phyloP scores from a whole-genome alignment of 2,113 vertebrate genomes.

The Entelurus aequoreus region DNA sequence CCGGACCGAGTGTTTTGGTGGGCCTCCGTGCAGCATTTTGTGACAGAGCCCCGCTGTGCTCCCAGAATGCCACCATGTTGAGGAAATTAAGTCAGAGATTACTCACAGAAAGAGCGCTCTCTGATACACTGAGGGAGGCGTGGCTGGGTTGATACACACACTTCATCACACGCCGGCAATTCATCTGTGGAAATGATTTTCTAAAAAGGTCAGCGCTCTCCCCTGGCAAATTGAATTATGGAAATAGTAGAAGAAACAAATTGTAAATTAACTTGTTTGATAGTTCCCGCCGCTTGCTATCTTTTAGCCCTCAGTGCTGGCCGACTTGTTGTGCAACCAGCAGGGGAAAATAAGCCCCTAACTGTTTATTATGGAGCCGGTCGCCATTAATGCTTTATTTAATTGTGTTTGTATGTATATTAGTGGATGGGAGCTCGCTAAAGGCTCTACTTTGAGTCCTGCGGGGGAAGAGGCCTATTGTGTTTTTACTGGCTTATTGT shows the following conservation, averaged over 20 bases:
- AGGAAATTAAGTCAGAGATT: constrained; percentile 23
- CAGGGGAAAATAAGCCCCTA: constrained; percentile 10
- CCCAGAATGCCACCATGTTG: constrained; percentile 30
- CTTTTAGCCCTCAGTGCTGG: constrained; percentile 9
- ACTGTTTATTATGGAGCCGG: constrained; percentile 19
- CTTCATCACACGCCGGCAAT: neutral
- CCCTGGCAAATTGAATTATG: neutral
- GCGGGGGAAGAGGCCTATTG: neutral
- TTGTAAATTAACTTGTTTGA: constrained; percentile 7
- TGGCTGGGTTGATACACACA: neutral
- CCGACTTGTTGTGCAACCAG: constrained; percentile 27
- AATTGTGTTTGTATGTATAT: neutral
- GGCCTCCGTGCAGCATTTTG: constrained; percentile 11
- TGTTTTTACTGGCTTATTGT: constrained; percentile 11
- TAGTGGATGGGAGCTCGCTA: neutral
- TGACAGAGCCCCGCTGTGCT: constrained; percentile 41
- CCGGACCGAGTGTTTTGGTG: constrained; percentile 18
- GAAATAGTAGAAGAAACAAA: neutral
- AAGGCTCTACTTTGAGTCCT: neutral
- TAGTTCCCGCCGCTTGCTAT: neutral
- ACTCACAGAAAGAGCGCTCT: constrained; percentile 37
- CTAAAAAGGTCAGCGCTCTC: neutral
- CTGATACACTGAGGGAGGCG: constrained; percentile 6
- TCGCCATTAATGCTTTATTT: constrained; percentile 7
- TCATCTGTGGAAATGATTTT: neutral